Evolutionary conservation across 1,140 invertebrate species (phyloP).

Genomic region (Adelges cooleyi): DNA sequence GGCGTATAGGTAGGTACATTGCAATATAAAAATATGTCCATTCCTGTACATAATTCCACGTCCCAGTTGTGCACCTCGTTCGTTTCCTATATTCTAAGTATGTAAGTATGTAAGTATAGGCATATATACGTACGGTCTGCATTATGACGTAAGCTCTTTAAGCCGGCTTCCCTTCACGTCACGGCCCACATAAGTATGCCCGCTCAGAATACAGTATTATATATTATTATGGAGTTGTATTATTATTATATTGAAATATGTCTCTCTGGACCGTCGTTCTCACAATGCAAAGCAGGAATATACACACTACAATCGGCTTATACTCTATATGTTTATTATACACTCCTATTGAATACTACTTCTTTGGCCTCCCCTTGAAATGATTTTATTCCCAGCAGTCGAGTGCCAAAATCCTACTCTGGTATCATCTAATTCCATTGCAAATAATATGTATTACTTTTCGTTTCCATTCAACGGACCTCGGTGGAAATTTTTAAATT

Average conservation of each 20-base stretch:
- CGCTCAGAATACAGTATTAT: too few relatives aligned
- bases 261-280: not conserved
- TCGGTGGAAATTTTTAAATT: not conserved
- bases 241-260: conserved; percentile 18
- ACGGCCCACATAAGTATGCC: conserved; percentile 7
- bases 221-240: not conserved
- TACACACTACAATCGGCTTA: conserved; percentile 25
- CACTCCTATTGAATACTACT: too few relatives aligned
- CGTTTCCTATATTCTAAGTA: too few relatives aligned
- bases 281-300: not conserved
- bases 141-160: conserved; percentile 21
- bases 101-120: too few relatives aligned
- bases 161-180: conserved; percentile 15
- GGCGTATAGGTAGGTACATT: not conserved
- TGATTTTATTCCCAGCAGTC: conserved; percentile 3
- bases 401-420: not conserved
- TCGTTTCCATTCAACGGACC: not conserved
- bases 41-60: conserved; percentile 17
- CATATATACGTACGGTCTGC: too few relatives aligned
- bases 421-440: not conserved
- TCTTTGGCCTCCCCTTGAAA: not conserved
- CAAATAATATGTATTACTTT: conserved; percentile 4
- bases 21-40: conserved; percentile 16
- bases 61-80: not conserved
- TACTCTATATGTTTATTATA: not conserved